Evolutionary conservation across 2,113 vertebrate species (phyloP).

Genomic region (Erythrocercus mccallii): DNA sequence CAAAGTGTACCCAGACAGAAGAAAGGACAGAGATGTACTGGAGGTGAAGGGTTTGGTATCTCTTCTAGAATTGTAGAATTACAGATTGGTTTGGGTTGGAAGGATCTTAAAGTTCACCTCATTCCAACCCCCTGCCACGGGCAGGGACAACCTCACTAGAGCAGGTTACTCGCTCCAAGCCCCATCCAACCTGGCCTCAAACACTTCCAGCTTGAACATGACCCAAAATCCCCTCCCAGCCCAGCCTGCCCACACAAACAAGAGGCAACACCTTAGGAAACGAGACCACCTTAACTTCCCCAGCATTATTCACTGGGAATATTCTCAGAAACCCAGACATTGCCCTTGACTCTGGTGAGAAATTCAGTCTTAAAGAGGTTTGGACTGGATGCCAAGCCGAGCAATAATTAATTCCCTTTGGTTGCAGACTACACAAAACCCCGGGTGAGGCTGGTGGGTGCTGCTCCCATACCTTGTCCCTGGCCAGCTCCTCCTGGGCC

Average conservation of each 20-base stretch:
- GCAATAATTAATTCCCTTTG: background rate
- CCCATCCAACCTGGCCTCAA: background rate
- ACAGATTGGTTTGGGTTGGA: background rate
- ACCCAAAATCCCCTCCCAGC: background rate
- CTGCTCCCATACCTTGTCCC: slow-evolving; percentile 82
- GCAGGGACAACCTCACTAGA: background rate
- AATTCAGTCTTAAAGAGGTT: background rate
- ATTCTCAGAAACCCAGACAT: background rate
- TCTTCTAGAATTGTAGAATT: background rate
- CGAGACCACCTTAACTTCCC: fast-evolving
- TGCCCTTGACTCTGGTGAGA: background rate
- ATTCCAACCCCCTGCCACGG: background rate
- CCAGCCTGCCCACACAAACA: background rate
- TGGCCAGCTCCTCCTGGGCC: slow-evolving; percentile 84
- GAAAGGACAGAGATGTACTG: background rate
- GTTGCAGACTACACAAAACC: background rate
- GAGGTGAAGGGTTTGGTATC: background rate
- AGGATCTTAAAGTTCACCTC: background rate
- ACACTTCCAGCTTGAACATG: background rate
- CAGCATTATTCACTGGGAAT: background rate
- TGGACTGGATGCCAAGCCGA: background rate
- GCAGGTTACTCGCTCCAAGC: background rate
- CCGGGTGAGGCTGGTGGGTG: background rate
- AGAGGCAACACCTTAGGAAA: background rate
- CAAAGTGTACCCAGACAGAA: background rate